phyloP scores from a whole-genome alignment of 2,113 vertebrate species.

The Pterophyllum scalare region DNA sequence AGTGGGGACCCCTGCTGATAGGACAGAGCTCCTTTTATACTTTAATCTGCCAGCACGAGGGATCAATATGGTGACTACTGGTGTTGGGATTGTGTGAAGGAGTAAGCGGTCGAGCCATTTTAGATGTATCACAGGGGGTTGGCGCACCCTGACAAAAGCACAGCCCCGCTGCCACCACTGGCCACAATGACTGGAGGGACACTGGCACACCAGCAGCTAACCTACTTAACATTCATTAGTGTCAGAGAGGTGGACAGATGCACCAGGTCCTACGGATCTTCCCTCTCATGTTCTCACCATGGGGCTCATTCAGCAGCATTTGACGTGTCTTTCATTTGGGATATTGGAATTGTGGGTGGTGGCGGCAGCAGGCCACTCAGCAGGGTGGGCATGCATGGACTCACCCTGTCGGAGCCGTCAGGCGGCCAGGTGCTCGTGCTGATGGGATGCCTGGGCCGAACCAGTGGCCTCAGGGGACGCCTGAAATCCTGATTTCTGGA shows the following conservation, averaged over 20 bases:
- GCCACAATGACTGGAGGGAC: constrained; percentile 82
- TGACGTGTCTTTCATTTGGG: constrained; percentile 70
- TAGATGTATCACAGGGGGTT: constrained; percentile 77
- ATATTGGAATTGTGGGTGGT: constrained; percentile 52
- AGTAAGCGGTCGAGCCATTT: constrained; percentile 85
- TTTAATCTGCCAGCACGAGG: constrained; percentile 93
- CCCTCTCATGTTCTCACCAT: constrained; percentile 68
- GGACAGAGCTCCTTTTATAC: constrained; percentile 86
- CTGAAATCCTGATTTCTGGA: constrained; percentile 34
- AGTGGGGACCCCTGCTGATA: constrained; percentile 85
- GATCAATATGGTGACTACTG: constrained; percentile 91
- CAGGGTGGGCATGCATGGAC: constrained; percentile 65
- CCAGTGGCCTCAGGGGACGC: constrained; percentile 24
- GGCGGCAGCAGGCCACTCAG: constrained; percentile 51
- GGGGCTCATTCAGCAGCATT: constrained; percentile 64
- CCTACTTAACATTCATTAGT: constrained; percentile 84
- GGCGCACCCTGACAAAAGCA: constrained; percentile 80
- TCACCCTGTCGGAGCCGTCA: constrained; percentile 63
- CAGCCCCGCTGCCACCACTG: constrained; percentile 76
- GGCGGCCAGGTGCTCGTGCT: constrained; percentile 49
- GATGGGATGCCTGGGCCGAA: constrained; percentile 33
- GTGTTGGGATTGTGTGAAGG: constrained; percentile 87
- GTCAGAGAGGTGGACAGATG: constrained; percentile 81
- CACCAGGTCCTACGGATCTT: constrained; percentile 65
- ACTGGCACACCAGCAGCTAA: constrained; percentile 73